phyloP scores from a whole-genome alignment of 2,113 vertebrate genomes.

The Morone chrysops region DNA sequence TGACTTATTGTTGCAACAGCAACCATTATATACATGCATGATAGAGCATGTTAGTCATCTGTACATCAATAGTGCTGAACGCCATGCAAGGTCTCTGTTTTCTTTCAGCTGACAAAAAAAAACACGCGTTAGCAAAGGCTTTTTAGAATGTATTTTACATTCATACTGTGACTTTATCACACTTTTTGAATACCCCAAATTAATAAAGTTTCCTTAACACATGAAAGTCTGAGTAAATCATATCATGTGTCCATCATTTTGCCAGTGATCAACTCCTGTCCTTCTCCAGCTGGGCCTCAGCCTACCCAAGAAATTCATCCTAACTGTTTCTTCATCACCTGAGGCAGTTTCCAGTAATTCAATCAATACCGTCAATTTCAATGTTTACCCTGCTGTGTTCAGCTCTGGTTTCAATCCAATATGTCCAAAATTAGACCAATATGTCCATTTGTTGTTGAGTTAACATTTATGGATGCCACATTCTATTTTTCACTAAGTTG shows the following conservation, averaged over 20 bases:
- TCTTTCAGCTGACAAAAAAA: background rate
- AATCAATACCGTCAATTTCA: constrained; percentile 74
- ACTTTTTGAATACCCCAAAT: background rate
- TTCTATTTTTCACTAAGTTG: constrained; percentile 15
- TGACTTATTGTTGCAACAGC: constrained; percentile 36
- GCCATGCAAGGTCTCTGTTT: background rate
- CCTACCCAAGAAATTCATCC: constrained; percentile 33
- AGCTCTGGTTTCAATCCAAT: constrained; percentile 62
- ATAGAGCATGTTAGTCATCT: constrained; percentile 15
- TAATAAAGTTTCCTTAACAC: background rate
- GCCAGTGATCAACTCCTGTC: background rate
- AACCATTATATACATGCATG: constrained; percentile 8
- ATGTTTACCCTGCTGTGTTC: constrained; percentile 64
- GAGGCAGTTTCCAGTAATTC: constrained; percentile 66
- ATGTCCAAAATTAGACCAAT: constrained; percentile 60
- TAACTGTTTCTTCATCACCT: constrained; percentile 46
- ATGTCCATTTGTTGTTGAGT: constrained; percentile 57
- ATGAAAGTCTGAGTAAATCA: background rate
- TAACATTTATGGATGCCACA: constrained; percentile 62
- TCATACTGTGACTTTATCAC: background rate
- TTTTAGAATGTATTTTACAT: background rate
- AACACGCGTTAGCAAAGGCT: too few species aligned
- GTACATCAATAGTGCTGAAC: background rate
- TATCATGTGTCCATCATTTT: background rate
- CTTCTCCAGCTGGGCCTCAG: background rate